Evolutionary conservation across 2,888 invertebrate species (phyloP).

Genomic region (Cerastoderma edule): DNA sequence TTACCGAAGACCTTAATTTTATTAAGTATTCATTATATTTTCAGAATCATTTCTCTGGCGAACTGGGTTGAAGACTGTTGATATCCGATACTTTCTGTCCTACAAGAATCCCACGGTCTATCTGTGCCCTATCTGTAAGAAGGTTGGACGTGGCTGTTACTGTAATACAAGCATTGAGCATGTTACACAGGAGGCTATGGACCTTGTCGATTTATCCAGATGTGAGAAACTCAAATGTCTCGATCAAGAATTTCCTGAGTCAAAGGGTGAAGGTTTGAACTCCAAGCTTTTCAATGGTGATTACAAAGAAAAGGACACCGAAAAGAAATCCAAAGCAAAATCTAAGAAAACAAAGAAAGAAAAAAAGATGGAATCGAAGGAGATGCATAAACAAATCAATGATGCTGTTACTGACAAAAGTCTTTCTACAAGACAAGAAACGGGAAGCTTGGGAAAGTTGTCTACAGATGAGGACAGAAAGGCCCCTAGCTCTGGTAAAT

Average conservation of each 20-base stretch:
- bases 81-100: conserved; percentile 38
- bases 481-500: conserved; percentile 42
- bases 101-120: conserved; percentile 33
- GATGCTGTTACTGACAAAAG: conserved; percentile 41
- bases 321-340: conserved; percentile 20
- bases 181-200: conserved; percentile 10
- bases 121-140: conserved; percentile 48
- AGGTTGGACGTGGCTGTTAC: conserved; percentile 21
- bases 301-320: conserved; percentile 11
- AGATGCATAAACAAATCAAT: conserved; percentile 34
- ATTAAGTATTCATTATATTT: neutral
- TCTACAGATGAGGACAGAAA: conserved; percentile 33
- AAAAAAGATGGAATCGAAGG: conserved; percentile 37
- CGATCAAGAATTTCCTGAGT: conserved; percentile 18
- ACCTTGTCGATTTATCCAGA: conserved; percentile 31
- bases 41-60: conserved; percentile 35
- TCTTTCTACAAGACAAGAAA: conserved; percentile 29
- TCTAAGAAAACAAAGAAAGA: conserved; percentile 26
- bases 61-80: conserved; percentile 39
- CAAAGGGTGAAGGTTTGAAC: conserved; percentile 29
- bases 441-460: conserved; percentile 32
- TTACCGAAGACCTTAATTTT: neutral
- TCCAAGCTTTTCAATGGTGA: conserved; percentile 11
- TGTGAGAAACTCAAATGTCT: conserved; percentile 25
- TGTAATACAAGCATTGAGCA: conserved; percentile 30